Base-by-base conservation (phyloP, 1,140 invertebrate genomes). In the Cotesia typhae region DNA sequence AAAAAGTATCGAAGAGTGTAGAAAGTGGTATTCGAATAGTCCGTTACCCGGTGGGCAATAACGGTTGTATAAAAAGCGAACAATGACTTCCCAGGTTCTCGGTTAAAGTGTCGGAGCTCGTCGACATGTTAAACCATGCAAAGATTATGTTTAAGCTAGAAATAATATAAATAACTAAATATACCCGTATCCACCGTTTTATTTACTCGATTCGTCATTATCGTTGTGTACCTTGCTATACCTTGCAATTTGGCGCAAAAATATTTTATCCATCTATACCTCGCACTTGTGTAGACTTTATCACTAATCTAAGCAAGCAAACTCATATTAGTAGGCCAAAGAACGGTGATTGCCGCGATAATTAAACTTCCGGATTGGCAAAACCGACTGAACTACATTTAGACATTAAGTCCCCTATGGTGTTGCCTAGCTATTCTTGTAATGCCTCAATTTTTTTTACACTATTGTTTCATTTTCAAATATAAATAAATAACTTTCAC, bases 261-360 rank as follows among this genome's bases (percentile, higher is more conserved):
- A 47, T 10, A 47, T 47, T 47, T 47, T 47, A 47, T 47, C 41
- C 6, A 37, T 10, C 57, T 53, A 37, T 73, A 72, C 57, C 35
- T 12, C 52, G 51, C 61, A 51, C 7, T 61, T 17, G 14, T 37
- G 14, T 41, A 55, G 14, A 55, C 20, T 51, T 35, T 47, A 35
- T 38, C 61, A 5, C 59, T 35, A 47, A 47, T 61, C 17, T 37
- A 57, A 47, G 59, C 37, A 51, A 71, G 53, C 12, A 4, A 14
- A n/a, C 52, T 66, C 60, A 52, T 55, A 60, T 10, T 68, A 74
- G 70, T 74, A 71, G 73, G 73, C 70, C 73, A 71, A 72, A 20
- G 59, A 74, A 74, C 73, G 73, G 73, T 74, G 70, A 74, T 74
- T 74, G 68, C 67, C 52, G 51, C 67, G 70, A 74, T 71, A 67